These are phyloP conservation scores for Lithobates pipiens DNA, from an alignment of 2,797 vertebrate species.

Conservation along the genomic window DNA sequence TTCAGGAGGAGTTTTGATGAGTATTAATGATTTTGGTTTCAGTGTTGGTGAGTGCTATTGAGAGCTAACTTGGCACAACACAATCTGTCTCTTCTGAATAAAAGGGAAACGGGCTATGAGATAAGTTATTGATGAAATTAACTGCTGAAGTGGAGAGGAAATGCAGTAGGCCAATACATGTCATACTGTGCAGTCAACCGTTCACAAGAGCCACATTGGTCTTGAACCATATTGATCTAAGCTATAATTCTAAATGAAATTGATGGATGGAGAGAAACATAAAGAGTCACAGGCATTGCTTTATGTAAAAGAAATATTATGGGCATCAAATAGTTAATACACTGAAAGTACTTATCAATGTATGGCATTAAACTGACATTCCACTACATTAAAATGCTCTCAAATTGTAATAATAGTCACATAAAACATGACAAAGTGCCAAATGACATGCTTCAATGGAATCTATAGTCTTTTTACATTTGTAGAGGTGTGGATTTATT, in stretches of 20 bases:
- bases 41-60: constrained; percentile 68
- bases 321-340: constrained; percentile 81
- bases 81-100: constrained; percentile 67
- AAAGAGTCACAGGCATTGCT: constrained; percentile 87
- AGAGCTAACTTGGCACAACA: constrained; percentile 72
- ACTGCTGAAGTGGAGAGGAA: constrained; percentile 79
- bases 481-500: neutral
- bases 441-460: constrained; percentile 1
- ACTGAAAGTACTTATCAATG: constrained; percentile 23
- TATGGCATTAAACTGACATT: neutral
- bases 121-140: constrained; percentile 77
- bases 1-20: constrained; percentile 24
- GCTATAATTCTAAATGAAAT: constrained; percentile 93
- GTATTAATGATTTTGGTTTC: constrained; percentile 63
- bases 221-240: constrained; percentile 90
- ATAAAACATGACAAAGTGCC: neutral
- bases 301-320: constrained; percentile 85
- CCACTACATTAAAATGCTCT: neutral
- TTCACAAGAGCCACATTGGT: constrained; percentile 78
- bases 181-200: constrained; percentile 73
- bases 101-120: constrained; percentile 70
- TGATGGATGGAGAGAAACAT: constrained; percentile 91
- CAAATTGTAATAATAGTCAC: neutral
- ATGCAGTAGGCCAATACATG: constrained; percentile 74
- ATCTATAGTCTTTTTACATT: neutral